Conservation (phyloP, 2,797 vertebrate species). For the Pseudochaenichthys georgianus region DNA sequence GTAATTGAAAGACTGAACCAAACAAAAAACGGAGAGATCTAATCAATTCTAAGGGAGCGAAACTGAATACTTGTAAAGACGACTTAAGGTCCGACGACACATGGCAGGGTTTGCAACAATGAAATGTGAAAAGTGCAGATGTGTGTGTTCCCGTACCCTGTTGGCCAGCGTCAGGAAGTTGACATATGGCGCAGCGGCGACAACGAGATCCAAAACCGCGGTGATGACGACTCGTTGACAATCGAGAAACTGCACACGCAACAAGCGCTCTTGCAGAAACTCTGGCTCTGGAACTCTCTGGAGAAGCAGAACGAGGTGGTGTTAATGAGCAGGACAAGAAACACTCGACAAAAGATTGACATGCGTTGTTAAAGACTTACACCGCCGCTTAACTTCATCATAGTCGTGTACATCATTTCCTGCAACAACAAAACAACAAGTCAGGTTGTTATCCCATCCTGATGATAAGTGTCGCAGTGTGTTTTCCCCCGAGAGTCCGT, state of each 20-base stretch:
- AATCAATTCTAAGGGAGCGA: no score
- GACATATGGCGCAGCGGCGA: slow-evolving; percentile 2
- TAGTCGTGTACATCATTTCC: slow-evolving; percentile 55
- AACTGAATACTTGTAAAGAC: no score
- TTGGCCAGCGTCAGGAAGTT: slow-evolving; percentile 68
- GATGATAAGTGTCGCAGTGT: neutral
- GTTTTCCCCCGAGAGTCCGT: neutral
- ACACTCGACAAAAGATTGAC: no score
- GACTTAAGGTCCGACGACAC: no score
- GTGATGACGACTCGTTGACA: rapidly evolving
- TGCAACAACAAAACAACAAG: slow-evolving; percentile 23
- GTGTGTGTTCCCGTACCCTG: slow-evolving; percentile 55
- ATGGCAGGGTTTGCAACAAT: no score
- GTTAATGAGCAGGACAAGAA: neutral
- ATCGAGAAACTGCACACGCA: slow-evolving; percentile 49
- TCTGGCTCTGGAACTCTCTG: slow-evolving; percentile 19
- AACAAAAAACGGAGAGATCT: no score
- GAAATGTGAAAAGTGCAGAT: neutral
- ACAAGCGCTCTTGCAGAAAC: slow-evolving; percentile 53
- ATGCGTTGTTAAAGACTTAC: slow-evolving; percentile 47
- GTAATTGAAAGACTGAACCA: no score
- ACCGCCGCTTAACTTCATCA: slow-evolving; percentile 61
- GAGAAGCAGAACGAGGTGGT: neutral
- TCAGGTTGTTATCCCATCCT: neutral
- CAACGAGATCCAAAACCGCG: slow-evolving; percentile 19